Evolutionary conservation across 2,888 invertebrate species (phyloP).

Genomic region (Lochmaea capreae): DNA sequence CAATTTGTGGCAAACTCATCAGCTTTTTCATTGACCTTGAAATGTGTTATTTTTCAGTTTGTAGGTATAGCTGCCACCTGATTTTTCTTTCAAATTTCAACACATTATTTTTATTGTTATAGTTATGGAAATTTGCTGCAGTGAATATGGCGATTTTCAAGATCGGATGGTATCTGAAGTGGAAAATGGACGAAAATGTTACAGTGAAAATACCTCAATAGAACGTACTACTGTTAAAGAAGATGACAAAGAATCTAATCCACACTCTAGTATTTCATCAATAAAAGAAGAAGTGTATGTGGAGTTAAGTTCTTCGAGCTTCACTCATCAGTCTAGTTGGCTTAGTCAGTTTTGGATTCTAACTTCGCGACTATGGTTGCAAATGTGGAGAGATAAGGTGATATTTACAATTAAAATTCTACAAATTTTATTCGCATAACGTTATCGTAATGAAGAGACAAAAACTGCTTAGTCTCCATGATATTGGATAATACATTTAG

Average conservation of each 20-base stretch:
- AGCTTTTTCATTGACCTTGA: neutral
- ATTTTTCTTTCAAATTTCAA: neutral
- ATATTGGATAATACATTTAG: too few species aligned
- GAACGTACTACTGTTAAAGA: conserved; percentile 18
- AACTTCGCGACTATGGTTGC: conserved; percentile 77
- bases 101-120: conserved; percentile 49
- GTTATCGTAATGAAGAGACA: too few species aligned
- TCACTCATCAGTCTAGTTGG: conserved; percentile 55
- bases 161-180: conserved; percentile 77
- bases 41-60: neutral
- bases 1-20: too few species aligned
- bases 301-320: conserved; percentile 32
- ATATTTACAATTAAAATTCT: conserved; percentile 39
- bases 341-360: conserved; percentile 77
- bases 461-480: too few species aligned
- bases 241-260: conserved; percentile 29
- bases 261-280: conserved; percentile 37
- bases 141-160: conserved; percentile 81
- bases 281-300: conserved; percentile 24
- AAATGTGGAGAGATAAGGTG: conserved; percentile 81
- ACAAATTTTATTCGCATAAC: neutral
- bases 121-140: conserved; percentile 86
- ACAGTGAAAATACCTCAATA: conserved; percentile 46
- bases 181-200: conserved; percentile 71
- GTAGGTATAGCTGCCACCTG: neutral